Base-by-base conservation (phyloP, 2,888 invertebrate species). In the Brassicogethes aeneus region DNA sequence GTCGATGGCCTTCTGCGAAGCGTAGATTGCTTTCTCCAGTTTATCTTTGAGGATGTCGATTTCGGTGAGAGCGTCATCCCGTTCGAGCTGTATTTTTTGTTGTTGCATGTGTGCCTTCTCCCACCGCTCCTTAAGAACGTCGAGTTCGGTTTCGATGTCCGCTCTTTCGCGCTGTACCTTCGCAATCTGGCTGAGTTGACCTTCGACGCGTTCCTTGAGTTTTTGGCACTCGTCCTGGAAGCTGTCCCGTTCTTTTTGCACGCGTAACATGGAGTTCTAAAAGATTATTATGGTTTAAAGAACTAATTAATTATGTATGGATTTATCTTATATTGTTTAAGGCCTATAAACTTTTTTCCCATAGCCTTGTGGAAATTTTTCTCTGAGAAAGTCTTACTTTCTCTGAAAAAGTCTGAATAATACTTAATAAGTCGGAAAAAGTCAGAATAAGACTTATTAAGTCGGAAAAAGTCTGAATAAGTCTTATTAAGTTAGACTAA, bases 21-120 rank as follows among this genome's bases (percentile, higher is more conserved):
- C 76, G 56, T 86, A 82, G 46, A 90, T 78, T 17, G 87, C 79
- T 66, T 93, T 93, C 52, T 93, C 93, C 44, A 90, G 70, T 70
- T 92, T 92, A 45, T 93, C 93, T 66, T 90, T 89, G 45, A 91
- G 68, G 53, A 91, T 83, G 57, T 88, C 86, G 35, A 90, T 76
- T 68, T 92, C 91, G 33, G 87, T 83, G 40, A 85, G 65, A 12
- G 89, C 84, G 60, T 89, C 89, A 57, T 93, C 92, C 53, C 86
- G 75, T 65, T 91, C 91, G 71, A 88, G 80, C 70, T 87, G 85
- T 34, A 88, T 69, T 68, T 90, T 90, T 68, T 89, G 88, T 54
- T 89, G 86, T 55, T 82, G 77, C 55, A 79, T 76, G 63, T 89
- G 88, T 10, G 85, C 79, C 62, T 92, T 92, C 63, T 92, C 92